Conservation (phyloP, 2,888 invertebrate species). For the Homarus gammarus region DNA sequence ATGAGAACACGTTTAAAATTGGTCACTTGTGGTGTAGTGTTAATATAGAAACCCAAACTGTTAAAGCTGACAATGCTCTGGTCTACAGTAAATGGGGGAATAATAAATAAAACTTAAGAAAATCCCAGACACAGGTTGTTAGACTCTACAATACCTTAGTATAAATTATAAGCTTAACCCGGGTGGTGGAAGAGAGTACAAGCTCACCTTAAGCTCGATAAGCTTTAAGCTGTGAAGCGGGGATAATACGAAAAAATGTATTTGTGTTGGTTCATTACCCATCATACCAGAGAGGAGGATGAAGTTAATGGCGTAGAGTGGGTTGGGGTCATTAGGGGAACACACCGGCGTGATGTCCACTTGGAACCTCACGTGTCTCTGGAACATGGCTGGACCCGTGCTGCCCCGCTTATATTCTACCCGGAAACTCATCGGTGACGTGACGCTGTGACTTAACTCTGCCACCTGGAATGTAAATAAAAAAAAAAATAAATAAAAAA, state of each 20-base stretch:
- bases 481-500: too few relatives aligned
- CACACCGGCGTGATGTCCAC: slow-evolving; percentile 80
- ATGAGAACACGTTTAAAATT: too few relatives aligned
- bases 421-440: slow-evolving; percentile 97
- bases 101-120: too few relatives aligned
- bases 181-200: slow-evolving; percentile 2
- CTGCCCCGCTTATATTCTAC: slow-evolving; percentile 98
- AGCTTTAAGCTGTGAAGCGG: slow-evolving; percentile 62
- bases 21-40: too few relatives aligned
- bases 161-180: too few relatives aligned
- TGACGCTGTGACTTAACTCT: slow-evolving; percentile 97
- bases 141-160: too few relatives aligned
- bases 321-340: slow-evolving; percentile 81
- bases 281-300: slow-evolving; percentile 92
- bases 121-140: too few relatives aligned
- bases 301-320: slow-evolving; percentile 94
- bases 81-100: too few relatives aligned
- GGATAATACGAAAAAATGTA: slow-evolving; percentile 56
- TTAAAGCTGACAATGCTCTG: too few relatives aligned
- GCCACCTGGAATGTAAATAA: slow-evolving; percentile 88
- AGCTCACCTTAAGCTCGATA: slow-evolving; percentile 41
- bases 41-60: too few relatives aligned
- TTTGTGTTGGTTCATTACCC: slow-evolving; percentile 59
- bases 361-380: slow-evolving; percentile 97
- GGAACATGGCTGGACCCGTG: slow-evolving; percentile 94